phyloP scores from a whole-genome alignment of 2,888 invertebrate species.

The Rhorus exstirpatorius region DNA sequence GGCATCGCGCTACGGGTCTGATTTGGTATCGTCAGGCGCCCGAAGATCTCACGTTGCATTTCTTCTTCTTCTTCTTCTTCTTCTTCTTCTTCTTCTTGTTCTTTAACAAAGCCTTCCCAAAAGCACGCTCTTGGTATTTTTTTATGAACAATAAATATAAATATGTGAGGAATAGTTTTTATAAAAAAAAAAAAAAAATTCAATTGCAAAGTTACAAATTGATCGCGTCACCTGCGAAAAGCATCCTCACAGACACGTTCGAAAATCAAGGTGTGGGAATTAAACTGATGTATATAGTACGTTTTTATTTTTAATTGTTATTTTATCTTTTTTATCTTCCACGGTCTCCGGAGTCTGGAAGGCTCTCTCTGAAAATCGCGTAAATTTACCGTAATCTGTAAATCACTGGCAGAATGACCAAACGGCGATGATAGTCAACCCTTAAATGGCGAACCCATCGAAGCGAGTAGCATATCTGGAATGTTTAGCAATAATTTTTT shows the following conservation, averaged over 20 bases:
- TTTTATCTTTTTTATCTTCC: neutral
- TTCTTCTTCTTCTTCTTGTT: no score
- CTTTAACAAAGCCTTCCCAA: no score
- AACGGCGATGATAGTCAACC: slow-evolving; percentile 28
- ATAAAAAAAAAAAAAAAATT: no score
- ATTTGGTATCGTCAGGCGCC: slow-evolving; percentile 60
- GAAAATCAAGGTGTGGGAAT: slow-evolving; percentile 11
- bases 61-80: no score
- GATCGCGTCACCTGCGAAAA: no score
- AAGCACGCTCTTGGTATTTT: no score
- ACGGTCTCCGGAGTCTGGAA: neutral
- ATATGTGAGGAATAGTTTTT: no score
- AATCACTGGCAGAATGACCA: slow-evolving; percentile 12
- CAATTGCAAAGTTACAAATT: no score
- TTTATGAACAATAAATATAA: no score
- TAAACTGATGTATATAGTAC: slow-evolving; percentile 1
- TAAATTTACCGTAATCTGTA: slow-evolving; percentile 2
- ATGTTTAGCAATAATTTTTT: slow-evolving; percentile 63
- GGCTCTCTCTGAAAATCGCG: slow-evolving; percentile 35
- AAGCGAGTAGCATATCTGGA: slow-evolving; percentile 46
- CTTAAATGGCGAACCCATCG: slow-evolving; percentile 62
- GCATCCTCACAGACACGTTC: neutral
- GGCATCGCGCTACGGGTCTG: slow-evolving; percentile 54
- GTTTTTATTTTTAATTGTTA: neutral
- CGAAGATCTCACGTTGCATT: slow-evolving; percentile 38